Base-by-base conservation (phyloP, 2,888 invertebrate species). In the Malacosoma neustria region DNA sequence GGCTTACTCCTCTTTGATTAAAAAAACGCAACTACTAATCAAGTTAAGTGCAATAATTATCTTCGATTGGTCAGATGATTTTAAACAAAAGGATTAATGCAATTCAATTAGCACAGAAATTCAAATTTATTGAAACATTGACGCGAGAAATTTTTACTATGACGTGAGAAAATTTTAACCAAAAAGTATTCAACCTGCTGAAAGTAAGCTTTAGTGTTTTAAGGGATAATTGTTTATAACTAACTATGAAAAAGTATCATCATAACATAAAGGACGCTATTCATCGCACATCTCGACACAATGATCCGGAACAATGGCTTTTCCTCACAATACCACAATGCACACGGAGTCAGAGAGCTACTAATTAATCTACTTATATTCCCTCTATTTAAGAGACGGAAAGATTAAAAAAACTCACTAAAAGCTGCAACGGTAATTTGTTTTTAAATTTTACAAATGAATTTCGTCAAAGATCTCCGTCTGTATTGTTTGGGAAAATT, bases 401-500 rank as follows among this genome's bases (percentile, higher is more conserved):
- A 6, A 22, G 9, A 22, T 22, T 4, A 22, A 22, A 22, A 22
- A 22, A 7, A 5, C 9, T 9, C 22, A 22, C 22, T 7, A 22
- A 22, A 22, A 22, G 9, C 6, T 22, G 22, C 9, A 9, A 9
- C 22, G 5, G 22, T 42, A 50, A 45, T 49, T 48, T 46, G 37
- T 33, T 29, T 15, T 32, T 46, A 43, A 43, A 39, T 50, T n/a
- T 45, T 44, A 40, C 43, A 34, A 43, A 44, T 44, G 42, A 39
- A 43, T 45, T 38, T 35, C 41, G 46, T 49, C 49, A 46, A 47
- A 47, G 48, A 36, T 6, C 12, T 22, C 22, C 22, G 22, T 22
- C 9, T 3, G 22, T 22, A 22, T 22, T 22, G 22, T 22, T 22
- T 4, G 22, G 33, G 6, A 39, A 7, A 39, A 33, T 35, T 22